Evolutionary conservation across 2,797 vertebrate species (phyloP).

Genomic region (Scarus forsteni): DNA sequence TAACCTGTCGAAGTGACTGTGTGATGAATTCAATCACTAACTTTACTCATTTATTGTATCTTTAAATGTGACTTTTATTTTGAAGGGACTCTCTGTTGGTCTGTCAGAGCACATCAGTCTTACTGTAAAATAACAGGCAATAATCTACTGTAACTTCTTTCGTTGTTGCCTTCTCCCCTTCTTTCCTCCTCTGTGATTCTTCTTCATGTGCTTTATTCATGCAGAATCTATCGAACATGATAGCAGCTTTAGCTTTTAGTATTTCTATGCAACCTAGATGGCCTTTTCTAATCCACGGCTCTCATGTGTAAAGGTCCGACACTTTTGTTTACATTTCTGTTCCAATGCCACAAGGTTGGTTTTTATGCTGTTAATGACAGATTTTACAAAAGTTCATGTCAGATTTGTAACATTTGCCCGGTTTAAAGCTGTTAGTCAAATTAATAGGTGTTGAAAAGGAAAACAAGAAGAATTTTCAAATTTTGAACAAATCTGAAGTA

Average conservation of each 20-base stretch:
- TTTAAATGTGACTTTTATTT: slow-evolving; percentile 4
- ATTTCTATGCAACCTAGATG: slow-evolving; percentile 73
- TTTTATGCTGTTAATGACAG: slow-evolving; percentile 5
- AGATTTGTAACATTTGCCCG: neutral
- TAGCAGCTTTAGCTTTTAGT: slow-evolving; percentile 67
- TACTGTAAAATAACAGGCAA: slow-evolving; percentile 62
- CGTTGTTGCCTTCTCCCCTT: slow-evolving; percentile 57
- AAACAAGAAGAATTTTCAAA: neutral
- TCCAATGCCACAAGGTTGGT: neutral
- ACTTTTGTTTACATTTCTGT: neutral
- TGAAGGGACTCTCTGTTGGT: slow-evolving; percentile 7
- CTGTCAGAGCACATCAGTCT: slow-evolving; percentile 30
- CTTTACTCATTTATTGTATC: neutral
- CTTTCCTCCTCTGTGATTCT: slow-evolving; percentile 34
- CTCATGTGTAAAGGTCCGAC: slow-evolving; percentile 38
- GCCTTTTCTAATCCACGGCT: slow-evolving; percentile 56
- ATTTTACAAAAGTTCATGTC: neutral
- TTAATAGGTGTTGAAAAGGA: neutral
- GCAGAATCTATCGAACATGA: slow-evolving; percentile 54
- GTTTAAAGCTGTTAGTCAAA: neutral
- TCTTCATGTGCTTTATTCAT: slow-evolving; percentile 58
- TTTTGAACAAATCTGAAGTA: neutral
- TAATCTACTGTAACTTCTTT: slow-evolving; percentile 61
- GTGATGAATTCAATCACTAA: slow-evolving; percentile 3
- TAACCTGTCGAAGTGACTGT: slow-evolving; percentile 10